Evolutionary conservation across 2,113 vertebrate species (phyloP).

Genomic region (Sphaerodactylus townsendi): DNA sequence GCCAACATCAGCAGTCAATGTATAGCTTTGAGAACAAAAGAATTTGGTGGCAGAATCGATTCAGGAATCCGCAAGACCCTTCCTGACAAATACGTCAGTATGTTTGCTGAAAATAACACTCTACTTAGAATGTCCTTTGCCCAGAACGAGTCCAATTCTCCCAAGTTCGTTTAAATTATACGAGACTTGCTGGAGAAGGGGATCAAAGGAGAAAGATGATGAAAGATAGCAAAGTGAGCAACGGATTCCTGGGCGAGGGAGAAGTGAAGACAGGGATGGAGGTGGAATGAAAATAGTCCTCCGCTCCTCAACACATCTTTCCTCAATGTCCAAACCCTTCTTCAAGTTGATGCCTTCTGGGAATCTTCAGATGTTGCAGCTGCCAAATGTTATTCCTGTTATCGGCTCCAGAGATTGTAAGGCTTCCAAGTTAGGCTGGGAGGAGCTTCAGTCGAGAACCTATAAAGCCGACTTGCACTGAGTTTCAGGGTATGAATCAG

Average conservation of each 20-base stretch:
- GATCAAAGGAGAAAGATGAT: not conserved
- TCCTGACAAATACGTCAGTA: constrained; percentile 27
- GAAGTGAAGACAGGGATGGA: not conserved
- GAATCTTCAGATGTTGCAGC: not conserved
- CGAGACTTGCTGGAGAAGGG: not conserved
- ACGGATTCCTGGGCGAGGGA: not conserved
- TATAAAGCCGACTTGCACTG: too few species aligned
- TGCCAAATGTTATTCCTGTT: not conserved
- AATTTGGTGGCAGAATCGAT: constrained; percentile 16
- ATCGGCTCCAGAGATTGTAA: not conserved
- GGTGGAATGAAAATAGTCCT: too few species aligned
- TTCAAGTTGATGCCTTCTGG: not conserved
- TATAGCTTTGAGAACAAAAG: constrained; percentile 36
- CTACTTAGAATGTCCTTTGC: constrained; percentile 1
- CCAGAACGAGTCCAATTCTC: not conserved
- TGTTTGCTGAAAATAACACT: not conserved
- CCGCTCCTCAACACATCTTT: not conserved
- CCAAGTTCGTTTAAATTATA: not conserved
- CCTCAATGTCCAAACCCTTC: not conserved
- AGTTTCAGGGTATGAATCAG: too few species aligned
- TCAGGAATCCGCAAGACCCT: constrained; percentile 18
- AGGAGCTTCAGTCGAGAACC: too few species aligned
- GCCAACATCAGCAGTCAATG: constrained; percentile 39
- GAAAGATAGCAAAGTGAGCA: not conserved
- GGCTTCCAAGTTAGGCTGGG: not conserved